Base-by-base conservation (phyloP, 1,140 invertebrate genomes). In the Eriosoma lanigerum region DNA sequence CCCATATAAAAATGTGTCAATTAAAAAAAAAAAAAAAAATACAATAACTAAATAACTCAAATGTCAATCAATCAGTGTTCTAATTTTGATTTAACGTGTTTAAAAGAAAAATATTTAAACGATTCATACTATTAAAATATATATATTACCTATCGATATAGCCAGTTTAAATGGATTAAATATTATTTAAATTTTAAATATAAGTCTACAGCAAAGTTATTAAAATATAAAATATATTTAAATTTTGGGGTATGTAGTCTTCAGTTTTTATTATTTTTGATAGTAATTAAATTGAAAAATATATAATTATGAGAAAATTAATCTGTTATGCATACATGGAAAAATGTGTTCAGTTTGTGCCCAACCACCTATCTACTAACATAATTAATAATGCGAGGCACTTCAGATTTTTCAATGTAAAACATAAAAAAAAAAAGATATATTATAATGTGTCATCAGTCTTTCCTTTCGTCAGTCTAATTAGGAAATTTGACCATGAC, bases 381-480 rank as follows among this genome's bases (percentile, higher is more conserved):
- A 56, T 56, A 75, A 73, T 73, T 73, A 73, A 50, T 56, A 75
- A 38, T 75, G 52, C 72, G 52, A 75, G 72, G 72, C 72, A 75
- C 72, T 56, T 56, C 52, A 56, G 26, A 56, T 56, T 56, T 75
- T 75, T 75, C 72, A 56, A 75, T 75, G 72, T 38, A 75, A 75
- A 24, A 54, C 48, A 75, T 56, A 76, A 60, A 76, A 60, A 44
- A 76, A 60, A 44, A 46, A 76, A 60, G 24, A 56, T 13, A 44
- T 46, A 56, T 32, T 66, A 73, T 50, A 70, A 13, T 38, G 48
- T 76, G 73, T 76, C 73, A 76, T 76, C 73, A 76, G 73, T 76
- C 73, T 76, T 76, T 76, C 73, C 73, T 76, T 76, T 58, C 73
- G 17, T 76, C 73, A 76, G 73, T 76, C 73, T 76, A 76, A 76